Evolutionary conservation across 2,888 invertebrate genomes (phyloP).

Genomic region (Drosophila neonasuta): DNA sequence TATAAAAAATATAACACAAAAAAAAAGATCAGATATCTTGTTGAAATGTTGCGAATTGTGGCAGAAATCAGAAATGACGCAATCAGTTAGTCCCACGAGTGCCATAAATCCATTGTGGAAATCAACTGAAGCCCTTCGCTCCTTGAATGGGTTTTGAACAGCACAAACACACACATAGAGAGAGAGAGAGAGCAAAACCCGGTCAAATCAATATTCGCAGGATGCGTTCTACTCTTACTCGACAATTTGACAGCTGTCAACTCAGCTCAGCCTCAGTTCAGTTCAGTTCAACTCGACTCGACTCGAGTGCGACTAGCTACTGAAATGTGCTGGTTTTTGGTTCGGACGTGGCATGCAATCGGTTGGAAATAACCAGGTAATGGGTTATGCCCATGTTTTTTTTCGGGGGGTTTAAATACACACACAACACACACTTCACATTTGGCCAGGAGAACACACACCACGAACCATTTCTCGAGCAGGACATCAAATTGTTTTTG

Average conservation of each 20-base stretch:
- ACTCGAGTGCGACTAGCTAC: constrained; percentile 7
- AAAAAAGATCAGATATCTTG: constrained; percentile 16
- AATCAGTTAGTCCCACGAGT: constrained; percentile 67
- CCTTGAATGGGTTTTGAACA: not conserved
- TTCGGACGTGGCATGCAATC: constrained; percentile 42
- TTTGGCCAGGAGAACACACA: constrained; percentile 11
- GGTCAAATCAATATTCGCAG: constrained; percentile 52
- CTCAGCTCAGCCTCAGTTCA: constrained; percentile 9
- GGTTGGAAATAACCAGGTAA: constrained; percentile 43
- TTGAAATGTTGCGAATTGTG: constrained; percentile 49
- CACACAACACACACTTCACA: constrained; percentile 23
- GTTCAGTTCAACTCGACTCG: not conserved
- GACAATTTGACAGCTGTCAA: constrained; percentile 49
- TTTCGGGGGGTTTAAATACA: not conserved
- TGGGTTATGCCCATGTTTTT: constrained; percentile 21
- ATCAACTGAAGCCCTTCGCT: constrained; percentile 30
- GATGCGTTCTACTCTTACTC: constrained; percentile 25
- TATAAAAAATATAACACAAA: constrained; percentile 22
- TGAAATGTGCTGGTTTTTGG: constrained; percentile 13
- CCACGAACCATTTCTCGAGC: constrained; percentile 25
- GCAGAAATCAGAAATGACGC: constrained; percentile 68
- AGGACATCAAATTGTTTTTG: constrained; percentile 12
- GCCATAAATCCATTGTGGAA: constrained; percentile 72
- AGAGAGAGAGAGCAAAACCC: constrained; percentile 6
- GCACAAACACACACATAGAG: not conserved